Base-by-base conservation (phyloP, 2,888 invertebrate genomes). In the Hemicrepidius hirtus region DNA sequence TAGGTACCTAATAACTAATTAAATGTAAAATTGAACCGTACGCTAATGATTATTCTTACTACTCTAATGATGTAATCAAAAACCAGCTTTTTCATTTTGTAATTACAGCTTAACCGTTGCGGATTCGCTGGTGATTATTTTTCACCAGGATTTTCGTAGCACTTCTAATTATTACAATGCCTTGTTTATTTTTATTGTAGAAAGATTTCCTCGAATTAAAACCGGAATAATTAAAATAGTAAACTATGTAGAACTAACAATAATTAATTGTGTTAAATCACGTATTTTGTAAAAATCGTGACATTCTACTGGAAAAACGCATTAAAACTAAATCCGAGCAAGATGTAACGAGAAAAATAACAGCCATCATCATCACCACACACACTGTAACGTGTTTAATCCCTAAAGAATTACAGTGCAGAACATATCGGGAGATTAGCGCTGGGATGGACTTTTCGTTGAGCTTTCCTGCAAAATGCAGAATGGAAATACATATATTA, bases 41-140 rank as follows among this genome's bases (percentile, higher is more conserved):
- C 62, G 18, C 50, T 66, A 70, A 70, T 70, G 65, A 70, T 70
- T 28, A 70, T 64, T 70, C 65, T 37, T 70, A 59, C 57, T 50
- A 60, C 46, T 72, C 63, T 72, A 72, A 72, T 72, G 72, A 72
- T 72, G 72, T 72, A 72, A 72, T 72, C 18, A 60, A 62, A 72
- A 68, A 72, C 67, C 62, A 28, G 35, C 62, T 40, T 40, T 62
- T 68, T 66, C 44, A 59, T 64, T 66, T 40, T 66, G 41, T 71
- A 66, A 71, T 71, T 66, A 66, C 21, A 57, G 49, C 64, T 41
- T 64, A 57, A 65, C 65, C 35, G 64, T 64, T 46, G 59, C 44
- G 46, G 57, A 57, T 64, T 66, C 41, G 37, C 21, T 21, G 37
- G 21, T 66, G 32, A 66, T 71, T 65, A 65, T 71, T 71, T 71